Percentiles rank a stretch among this genome's conserved stretches.
Evolutionary conservation across 2,888 invertebrate species (phyloP).

Genomic region (Mythimna albipuncta): DNA sequence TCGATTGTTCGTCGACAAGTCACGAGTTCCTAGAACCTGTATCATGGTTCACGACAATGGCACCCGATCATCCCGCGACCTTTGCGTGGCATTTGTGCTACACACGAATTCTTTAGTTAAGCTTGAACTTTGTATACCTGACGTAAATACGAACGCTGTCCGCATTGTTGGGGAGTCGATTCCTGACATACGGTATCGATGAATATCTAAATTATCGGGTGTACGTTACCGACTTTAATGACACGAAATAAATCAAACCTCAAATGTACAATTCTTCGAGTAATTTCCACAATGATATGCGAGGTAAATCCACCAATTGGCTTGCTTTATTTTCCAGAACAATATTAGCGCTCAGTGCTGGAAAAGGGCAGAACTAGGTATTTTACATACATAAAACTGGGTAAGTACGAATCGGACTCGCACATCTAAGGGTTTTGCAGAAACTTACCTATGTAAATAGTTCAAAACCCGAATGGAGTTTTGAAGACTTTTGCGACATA

Average conservation of each 20-base stretch:
- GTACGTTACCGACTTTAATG: constrained; percentile 8
- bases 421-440: too few species aligned
- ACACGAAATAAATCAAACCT: neutral
- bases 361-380: too few species aligned
- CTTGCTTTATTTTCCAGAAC: too few species aligned
- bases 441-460: too few species aligned
- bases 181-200: constrained; percentile 61
- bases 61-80: constrained; percentile 76
- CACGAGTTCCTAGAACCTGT: constrained; percentile 73
- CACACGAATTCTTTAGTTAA: constrained; percentile 79
- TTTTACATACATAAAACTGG: too few species aligned
- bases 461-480: too few species aligned
- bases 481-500: too few species aligned
- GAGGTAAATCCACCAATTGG: too few species aligned
- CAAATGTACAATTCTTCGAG: neutral
- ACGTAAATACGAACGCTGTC: constrained; percentile 76
- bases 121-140: constrained; percentile 78
- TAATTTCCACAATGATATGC: too few species aligned
- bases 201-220: constrained; percentile 42
- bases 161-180: constrained; percentile 78
- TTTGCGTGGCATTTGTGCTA: constrained; percentile 85
- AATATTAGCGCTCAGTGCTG: too few species aligned
- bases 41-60: constrained; percentile 67
- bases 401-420: too few species aligned
- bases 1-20: constrained; percentile 73